phyloP scores from a whole-genome alignment of 2,888 invertebrate genomes.

The Pterostichus niger region DNA sequence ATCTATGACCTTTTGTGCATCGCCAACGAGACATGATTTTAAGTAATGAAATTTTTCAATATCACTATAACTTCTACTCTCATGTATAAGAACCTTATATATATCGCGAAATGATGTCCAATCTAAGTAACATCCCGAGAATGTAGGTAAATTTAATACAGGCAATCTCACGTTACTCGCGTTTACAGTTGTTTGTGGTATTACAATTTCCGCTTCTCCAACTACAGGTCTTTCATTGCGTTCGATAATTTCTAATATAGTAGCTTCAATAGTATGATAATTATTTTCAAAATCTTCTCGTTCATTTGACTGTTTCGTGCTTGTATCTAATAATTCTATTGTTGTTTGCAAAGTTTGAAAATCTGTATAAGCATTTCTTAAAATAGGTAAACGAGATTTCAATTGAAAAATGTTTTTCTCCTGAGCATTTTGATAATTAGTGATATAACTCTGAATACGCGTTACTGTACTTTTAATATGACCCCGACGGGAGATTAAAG shows the following conservation, averaged over 20 bases:
- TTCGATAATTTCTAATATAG: no score
- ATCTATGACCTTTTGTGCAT: conserved; percentile 40
- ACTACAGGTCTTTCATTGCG: neutral
- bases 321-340: neutral
- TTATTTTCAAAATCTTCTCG: conserved; percentile 9
- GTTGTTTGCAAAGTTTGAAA: no score
- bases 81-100: neutral
- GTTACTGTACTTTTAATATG: no score
- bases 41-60: no score
- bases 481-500: no score
- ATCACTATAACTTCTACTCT: no score
- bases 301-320: neutral
- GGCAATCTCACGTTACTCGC: neutral
- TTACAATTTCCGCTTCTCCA: neutral
- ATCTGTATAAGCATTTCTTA: neutral
- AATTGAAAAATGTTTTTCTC: no score
- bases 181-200: neutral
- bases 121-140: neutral
- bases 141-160: no score
- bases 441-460: no score
- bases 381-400: neutral
- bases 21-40: conserved; percentile 2
- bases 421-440: no score
- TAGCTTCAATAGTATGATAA: conserved; percentile 2
- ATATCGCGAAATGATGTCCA: neutral